Evolutionary conservation across 2,888 invertebrate genomes (phyloP), one percentile per base, ranked within the genome.

Genomic region (Ashinkailepas kermadecensis): DNA sequence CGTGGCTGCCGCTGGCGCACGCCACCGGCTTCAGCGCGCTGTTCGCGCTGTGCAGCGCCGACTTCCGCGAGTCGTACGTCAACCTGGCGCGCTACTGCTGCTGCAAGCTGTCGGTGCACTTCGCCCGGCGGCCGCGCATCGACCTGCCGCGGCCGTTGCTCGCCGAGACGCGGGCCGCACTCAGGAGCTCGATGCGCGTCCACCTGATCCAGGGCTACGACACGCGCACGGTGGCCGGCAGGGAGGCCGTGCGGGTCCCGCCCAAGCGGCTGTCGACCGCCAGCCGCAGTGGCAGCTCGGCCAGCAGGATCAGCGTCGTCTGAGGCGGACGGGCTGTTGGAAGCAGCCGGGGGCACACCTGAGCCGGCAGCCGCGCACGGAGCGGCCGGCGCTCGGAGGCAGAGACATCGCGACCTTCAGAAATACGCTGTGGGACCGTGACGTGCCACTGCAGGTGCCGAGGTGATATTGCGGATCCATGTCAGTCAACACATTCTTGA

Each of bases 51-150:
- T 18, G 54, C 18, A 74, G 18, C 74, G 74, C 18, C 21, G 74
- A 74, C 74, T 74, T 74, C 21, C 74, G 74, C 74, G 74, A 74
- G 56, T 74, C 74, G 74, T 74, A 74, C 39, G 21, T 7, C 56
- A 74, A 74, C 74, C 74, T 74, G 74, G 74, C 74, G 54, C 74
- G 39, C 39, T 74, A 74, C 74, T 74, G 74, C 74, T 74, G 54
- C 56, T 74, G 74, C 74, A 54, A 21, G 74, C 54, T 74, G 74
- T 74, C 74, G 74, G 74, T 74, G 18, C 21, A 21, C 74, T 74
- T 74, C 74, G 74, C 54, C 9, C 15, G 18, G 74, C 74, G 74
- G 21, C 74, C 74, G 74, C 74, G 74, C 74, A 39, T 56, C 21
- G 74, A 74, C 56, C 74, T 74, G 74, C 74, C 74, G 54, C 74